These are phyloP conservation scores for Margaritifera margaritifera DNA, from an alignment of 2,888 invertebrate genomes.

Conservation along the genomic window DNA sequence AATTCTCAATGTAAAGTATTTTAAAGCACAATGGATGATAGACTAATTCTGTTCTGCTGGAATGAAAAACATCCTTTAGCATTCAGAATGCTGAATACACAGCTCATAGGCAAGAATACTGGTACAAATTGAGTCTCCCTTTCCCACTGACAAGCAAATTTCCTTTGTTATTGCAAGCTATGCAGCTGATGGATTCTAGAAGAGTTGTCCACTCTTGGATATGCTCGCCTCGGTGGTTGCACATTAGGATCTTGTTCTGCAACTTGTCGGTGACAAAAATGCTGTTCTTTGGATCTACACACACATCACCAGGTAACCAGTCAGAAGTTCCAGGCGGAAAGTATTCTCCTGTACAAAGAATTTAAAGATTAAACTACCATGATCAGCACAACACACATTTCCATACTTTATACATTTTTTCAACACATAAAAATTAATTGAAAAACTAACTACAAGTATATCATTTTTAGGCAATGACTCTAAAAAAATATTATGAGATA, in stretches of 20 bases:
- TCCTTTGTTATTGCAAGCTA: constrained; percentile 28
- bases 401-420: too few relatives aligned
- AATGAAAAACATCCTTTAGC: too few relatives aligned
- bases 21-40: too few relatives aligned
- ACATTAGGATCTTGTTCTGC: constrained; percentile 31
- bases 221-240: constrained; percentile 22
- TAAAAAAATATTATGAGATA: too few relatives aligned
- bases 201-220: constrained; percentile 36
- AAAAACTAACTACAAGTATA: too few relatives aligned
- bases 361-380: too few relatives aligned
- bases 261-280: constrained; percentile 39
- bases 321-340: background rate
- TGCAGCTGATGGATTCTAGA: constrained; percentile 15
- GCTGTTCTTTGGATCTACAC: constrained; percentile 32
- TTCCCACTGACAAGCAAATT: constrained; percentile 30
- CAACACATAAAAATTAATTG: too few relatives aligned
- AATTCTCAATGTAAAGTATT: too few relatives aligned
- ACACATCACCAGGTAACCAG: constrained; percentile 32
- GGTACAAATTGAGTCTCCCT: constrained; percentile 34
- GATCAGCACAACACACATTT: too few relatives aligned
- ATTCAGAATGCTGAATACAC: too few relatives aligned
- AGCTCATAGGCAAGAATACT: constrained; percentile 7
- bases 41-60: too few relatives aligned
- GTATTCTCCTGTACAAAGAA: constrained; percentile 25
- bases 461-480: too few relatives aligned